Conservation (phyloP, 2,113 vertebrate genomes). For the Corythaeola cristata region DNA sequence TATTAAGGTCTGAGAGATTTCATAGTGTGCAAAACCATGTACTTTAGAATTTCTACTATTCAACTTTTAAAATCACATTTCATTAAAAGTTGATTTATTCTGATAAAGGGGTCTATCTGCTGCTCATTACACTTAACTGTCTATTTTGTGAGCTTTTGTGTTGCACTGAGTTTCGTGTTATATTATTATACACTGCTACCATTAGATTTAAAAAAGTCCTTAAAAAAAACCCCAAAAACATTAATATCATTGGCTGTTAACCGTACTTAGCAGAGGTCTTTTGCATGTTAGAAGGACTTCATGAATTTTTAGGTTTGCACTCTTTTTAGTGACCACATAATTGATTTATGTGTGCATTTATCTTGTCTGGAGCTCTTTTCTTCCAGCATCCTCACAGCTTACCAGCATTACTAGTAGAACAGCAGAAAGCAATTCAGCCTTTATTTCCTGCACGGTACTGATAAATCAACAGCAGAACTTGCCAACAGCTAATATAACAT, state of each 20-base stretch:
- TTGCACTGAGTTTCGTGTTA: neutral
- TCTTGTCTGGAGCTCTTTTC: neutral
- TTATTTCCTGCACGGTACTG: neutral
- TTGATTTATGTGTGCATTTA: neutral
- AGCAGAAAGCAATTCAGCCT: neutral
- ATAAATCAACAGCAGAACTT: neutral
- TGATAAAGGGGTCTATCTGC: neutral
- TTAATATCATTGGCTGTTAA: neutral
- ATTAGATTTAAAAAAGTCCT: neutral
- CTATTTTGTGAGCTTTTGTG: neutral
- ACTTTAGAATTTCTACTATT: neutral
- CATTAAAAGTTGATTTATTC: neutral
- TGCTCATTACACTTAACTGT: neutral
- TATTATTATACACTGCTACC: neutral
- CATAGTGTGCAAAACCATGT: neutral
- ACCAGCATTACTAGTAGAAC: neutral
- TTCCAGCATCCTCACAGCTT: neutral
- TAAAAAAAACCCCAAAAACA: neutral
- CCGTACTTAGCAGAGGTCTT: neutral
- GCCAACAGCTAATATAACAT: neutral
- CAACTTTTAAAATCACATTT: neutral
- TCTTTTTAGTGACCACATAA: fast-evolving
- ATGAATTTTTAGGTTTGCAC: neutral
- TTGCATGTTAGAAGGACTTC: neutral
- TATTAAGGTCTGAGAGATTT: neutral